Evolutionary conservation across 1,140 invertebrate species (phyloP).

Genomic region (Euura saliciscinereae): DNA sequence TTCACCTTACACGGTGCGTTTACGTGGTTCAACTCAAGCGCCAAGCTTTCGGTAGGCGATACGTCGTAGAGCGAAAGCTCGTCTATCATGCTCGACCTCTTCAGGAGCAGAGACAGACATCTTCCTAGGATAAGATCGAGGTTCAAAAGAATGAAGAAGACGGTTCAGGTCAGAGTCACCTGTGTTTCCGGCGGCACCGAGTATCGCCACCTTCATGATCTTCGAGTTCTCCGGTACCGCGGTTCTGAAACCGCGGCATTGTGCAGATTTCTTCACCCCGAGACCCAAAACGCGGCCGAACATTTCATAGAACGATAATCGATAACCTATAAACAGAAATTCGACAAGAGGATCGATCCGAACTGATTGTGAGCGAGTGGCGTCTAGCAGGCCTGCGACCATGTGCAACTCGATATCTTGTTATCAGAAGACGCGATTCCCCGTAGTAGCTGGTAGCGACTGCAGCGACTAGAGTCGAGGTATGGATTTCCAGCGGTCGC

Average conservation of each 20-base stretch:
- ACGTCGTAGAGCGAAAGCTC: constrained; percentile 66
- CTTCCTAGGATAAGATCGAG: constrained; percentile 30
- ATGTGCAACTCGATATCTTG: not conserved
- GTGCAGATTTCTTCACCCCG: not conserved
- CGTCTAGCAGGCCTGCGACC: not conserved
- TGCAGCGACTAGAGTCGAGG: not conserved
- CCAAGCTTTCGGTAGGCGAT: constrained; percentile 56
- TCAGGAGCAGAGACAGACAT: constrained; percentile 61
- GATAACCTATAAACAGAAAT: not conserved
- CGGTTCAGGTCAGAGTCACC: constrained; percentile 25
- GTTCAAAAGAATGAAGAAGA: not conserved
- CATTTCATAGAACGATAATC: not conserved
- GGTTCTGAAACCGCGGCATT: not conserved
- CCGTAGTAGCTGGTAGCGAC: not conserved
- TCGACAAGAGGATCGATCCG: not conserved
- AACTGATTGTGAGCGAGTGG: not conserved
- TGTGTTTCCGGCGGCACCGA: constrained; percentile 42
- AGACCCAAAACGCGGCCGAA: not conserved
- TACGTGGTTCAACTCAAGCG: constrained; percentile 65
- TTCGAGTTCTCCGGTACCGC: constrained; percentile 23
- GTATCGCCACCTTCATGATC: constrained; percentile 46
- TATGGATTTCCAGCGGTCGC: not conserved
- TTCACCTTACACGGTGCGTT: constrained; percentile 72
- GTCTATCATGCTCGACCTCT: constrained; percentile 66
- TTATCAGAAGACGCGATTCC: not conserved